Base-by-base conservation (phyloP, 1,140 invertebrate genomes). In the Sycobia sp. region DNA sequence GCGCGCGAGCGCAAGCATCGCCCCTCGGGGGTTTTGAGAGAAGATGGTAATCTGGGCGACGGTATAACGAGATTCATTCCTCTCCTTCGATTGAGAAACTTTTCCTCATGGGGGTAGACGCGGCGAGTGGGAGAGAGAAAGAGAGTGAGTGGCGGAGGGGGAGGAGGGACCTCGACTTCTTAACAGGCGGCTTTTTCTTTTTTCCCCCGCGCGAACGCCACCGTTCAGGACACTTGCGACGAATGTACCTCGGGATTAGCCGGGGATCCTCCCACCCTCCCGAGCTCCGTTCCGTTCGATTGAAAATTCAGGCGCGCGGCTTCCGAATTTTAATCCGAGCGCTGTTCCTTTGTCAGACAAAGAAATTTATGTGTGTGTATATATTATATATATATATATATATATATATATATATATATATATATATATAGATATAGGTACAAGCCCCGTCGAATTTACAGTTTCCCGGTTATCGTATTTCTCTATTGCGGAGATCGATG, bases 61-160 rank as follows among this genome's bases (percentile, higher is more conserved):
- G 44, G 51, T 62, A n/a, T n/a, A 62, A 62, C 34, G 53, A 62
- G 61, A 62, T 62, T 62, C 61, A 62, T 62, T 56, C 18, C 53
- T n/a, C n/a, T 62, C 50, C 61, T 55, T 62, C 61, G 61, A 62
- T 62, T 50, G 61, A 41, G 51, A 56, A 58, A 62, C 34, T 55
- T 62, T 62, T 56, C 50, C 51, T 56, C 25, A n/a, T n/a, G 22
- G 47, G 38, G 16, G n/a, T n/a, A n/a, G n/a, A n/a, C 18, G 34
- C 34, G 13, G 18, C n/a, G n/a, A n/a, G n/a, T n/a, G n/a, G n/a
- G n/a, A n/a, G n/a, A n/a, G n/a, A n/a, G n/a, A n/a, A n/a, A n/a
- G n/a, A n/a, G n/a, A n/a, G n/a, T n/a, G n/a, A n/a, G n/a, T n/a
- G n/a, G n/a, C n/a, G n/a, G n/a, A n/a, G n/a, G n/a, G n/a, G n/a